Conservation (phyloP, 2,113 vertebrate genomes). For the Tretioscincus oriximinensis region DNA sequence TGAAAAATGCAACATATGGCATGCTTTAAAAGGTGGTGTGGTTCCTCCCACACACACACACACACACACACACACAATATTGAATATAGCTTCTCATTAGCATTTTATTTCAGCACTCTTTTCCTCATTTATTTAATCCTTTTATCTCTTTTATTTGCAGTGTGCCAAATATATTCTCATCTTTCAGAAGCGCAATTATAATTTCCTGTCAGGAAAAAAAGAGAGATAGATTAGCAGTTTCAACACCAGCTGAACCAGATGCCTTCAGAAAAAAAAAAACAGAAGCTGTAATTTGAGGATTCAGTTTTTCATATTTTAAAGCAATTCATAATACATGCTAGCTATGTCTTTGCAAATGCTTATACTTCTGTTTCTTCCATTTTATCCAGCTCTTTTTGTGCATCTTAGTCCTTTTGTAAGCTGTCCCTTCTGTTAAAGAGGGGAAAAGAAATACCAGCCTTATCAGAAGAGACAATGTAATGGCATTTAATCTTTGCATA, state of each 20-base stretch:
- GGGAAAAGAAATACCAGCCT: background rate
- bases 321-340: background rate
- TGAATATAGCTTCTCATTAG: constrained; percentile 11
- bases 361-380: background rate
- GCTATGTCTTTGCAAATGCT: background rate
- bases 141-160: constrained; percentile 41
- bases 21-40: constrained; percentile 18
- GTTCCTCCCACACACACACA: too few species aligned
- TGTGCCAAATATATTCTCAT: constrained; percentile 13
- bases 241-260: background rate
- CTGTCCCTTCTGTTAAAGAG: background rate
- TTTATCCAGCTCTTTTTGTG: background rate
- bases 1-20: constrained; percentile 1
- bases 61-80: too few species aligned
- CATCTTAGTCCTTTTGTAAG: background rate
- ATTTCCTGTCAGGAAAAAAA: constrained; percentile 20
- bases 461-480: background rate
- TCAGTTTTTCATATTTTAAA: background rate
- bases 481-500: background rate
- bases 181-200: constrained; percentile 21
- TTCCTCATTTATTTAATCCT: constrained; percentile 20
- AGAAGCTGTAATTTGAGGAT: constrained; percentile 10
- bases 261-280: constrained; percentile 32
- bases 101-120: constrained; percentile 40
- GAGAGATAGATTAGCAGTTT: background rate